Evolutionary conservation across 2,797 vertebrate species (phyloP), one percentile per base, ranked within the genome.

Genomic region (Acanthurus leucopareius): DNA sequence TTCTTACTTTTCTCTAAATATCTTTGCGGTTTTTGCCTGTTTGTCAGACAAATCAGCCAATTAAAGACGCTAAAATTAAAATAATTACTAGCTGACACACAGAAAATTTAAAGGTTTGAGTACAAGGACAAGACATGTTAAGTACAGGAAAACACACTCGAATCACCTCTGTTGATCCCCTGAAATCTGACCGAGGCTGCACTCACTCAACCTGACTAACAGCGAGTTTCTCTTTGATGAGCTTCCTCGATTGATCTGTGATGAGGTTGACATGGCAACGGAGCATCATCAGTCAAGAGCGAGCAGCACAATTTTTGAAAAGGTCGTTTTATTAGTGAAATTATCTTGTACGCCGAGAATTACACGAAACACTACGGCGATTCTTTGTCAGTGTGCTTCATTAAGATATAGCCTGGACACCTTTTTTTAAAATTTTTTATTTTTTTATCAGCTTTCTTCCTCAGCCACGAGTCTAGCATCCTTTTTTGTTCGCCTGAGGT

Each of bases 181-280:
- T 45, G 9, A 20, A 73, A 69, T 79, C 66, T 52, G 25, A 40
- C 62, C 58, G 57, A 70, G 68, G 52, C 70, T 51, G 38, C 16
- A 49, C 51, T 77, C 19, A 47, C 58, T 79, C 7, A 2, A 22
- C 59, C 54, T n/a, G 19, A 63, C 74, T 67, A 7, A 49, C 67
- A 74, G 80, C 53, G 20, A 17, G 19, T 54, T 32, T 60, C 59
- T 53, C 35, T 56, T 60, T 77, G 73, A 86, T 68, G 67, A 80
- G 82, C 74, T 8, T 2, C 72, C 7, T 38, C 48, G 65, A 88
- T 87, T 81, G 80, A 87, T 82, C 65, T 54, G 62, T 69, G 61
- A 71, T 53, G 69, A 62, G 62, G 80, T 78, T 87, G 87, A 57
- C 83, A 86, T 85, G 67, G 81, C 61, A 85, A 91, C 81, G 28